Evolutionary conservation across 2,113 vertebrate genomes (phyloP), one percentile per base, ranked within the genome.

Genomic region (Chrysochloris asiatica): DNA sequence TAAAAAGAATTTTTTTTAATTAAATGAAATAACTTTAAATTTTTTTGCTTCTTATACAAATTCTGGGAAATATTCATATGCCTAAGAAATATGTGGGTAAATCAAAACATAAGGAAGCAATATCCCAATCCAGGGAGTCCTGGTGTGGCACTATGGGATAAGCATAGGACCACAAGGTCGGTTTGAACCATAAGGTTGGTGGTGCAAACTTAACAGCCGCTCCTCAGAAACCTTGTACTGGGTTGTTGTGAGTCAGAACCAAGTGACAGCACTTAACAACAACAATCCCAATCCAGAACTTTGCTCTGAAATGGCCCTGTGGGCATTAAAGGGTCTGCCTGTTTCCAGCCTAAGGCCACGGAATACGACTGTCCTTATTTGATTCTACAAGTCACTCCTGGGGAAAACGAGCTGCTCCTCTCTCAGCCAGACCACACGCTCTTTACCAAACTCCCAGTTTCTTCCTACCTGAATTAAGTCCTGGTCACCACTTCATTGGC

Each of bases 331-430:
- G 45, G 3, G 8, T 83, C n/a, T n/a, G 80, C 21, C 12, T 59
- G 61, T 79, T 38, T 72, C 43, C 47, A 30, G 72, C n/a, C 41
- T 63, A 72, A 77, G 33, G 28, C 75, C 43, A 9, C 7, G 11
- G 48, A 77, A 26, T 38, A 45, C 79, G 38, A 50, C 11, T 91
- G 90, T 95, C 94, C 92, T 95, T 16, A 93, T 54, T 52, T 93
- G 84, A 88, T 91, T 84, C 78, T 67, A 65, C 22, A 38, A 41
- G 61, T 4, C 11, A 14, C n/a, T 72, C 21, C 26, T 63, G 7
- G 33, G 73, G 76, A 90, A 63, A n/a, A 33, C 0, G 0, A 19
- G 45, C 52, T 77, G 47, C 67, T 59, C 8, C 41, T 41, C 41
- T 41, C 79, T 59, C 28, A 28, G 71, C 43, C 83, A 86, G 73